phyloP scores from a whole-genome alignment of 2,888 invertebrate genomes.

The Rhingia rostrata region DNA sequence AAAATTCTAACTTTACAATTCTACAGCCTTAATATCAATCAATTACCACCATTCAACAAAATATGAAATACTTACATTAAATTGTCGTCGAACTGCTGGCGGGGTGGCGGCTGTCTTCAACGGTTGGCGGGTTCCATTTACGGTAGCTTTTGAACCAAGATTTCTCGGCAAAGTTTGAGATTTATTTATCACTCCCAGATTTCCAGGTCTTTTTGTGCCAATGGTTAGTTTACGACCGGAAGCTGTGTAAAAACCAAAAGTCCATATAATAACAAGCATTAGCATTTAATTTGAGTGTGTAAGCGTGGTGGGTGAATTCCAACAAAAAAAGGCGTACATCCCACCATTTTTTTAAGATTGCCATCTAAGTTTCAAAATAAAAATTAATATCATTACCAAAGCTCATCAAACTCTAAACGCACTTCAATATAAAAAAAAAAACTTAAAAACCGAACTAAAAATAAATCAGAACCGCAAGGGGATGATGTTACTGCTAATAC shows the following conservation, averaged over 20 bases:
- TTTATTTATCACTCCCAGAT: conserved; percentile 88
- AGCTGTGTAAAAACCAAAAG: conserved; percentile 84
- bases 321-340: conserved; percentile 37
- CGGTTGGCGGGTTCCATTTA: conserved; percentile 83
- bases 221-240: conserved; percentile 91
- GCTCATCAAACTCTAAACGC: conserved; percentile 36
- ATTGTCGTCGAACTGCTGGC: conserved; percentile 92
- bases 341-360: conserved; percentile 36
- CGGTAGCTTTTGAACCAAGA: conserved; percentile 86
- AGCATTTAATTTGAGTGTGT: neutral
- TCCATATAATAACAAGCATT: neutral
- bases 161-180: conserved; percentile 94
- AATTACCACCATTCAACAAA: neutral
- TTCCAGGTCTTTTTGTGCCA: conserved; percentile 88
- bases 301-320: conserved; percentile 34
- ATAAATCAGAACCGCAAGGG: neutral
- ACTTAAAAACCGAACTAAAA: conserved; percentile 6
- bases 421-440: conserved; percentile 32
- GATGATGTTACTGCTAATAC: conserved; percentile 9
- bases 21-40: no score
- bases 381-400: conserved; percentile 23
- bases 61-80: conserved; percentile 84
- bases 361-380: neutral
- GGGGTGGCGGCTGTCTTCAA: conserved; percentile 91
- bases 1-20: neutral